A percentile compares a stretch with the other conserved stretches of the same genome.
Conservation (phyloP, 2,113 vertebrate genomes). For the Hylia prasina region DNA sequence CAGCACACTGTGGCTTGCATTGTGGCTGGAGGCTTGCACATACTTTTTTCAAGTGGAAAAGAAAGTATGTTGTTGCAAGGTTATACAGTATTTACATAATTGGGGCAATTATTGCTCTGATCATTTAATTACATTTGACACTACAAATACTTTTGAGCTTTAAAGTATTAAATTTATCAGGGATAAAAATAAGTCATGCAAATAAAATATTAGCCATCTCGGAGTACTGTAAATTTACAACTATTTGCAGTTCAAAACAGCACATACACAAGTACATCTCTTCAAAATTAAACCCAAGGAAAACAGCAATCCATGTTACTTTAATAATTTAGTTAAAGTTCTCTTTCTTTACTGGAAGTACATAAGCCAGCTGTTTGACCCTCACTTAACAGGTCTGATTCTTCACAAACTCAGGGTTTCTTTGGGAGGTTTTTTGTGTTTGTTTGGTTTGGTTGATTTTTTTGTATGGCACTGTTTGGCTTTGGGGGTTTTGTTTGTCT, state of each 20-base stretch:
- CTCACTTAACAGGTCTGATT: background rate
- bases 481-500: background rate
- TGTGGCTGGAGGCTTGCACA: background rate
- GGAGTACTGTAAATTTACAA: background rate
- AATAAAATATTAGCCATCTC: background rate
- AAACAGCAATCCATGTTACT: background rate
- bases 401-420: background rate
- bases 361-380: background rate
- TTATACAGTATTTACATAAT: constrained; percentile 4
- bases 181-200: background rate
- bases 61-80: background rate
- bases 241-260: background rate
- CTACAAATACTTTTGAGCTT: background rate
- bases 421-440: background rate
- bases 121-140: constrained; percentile 13
- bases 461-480: background rate
- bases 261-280: background rate
- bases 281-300: background rate
- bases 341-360: background rate
- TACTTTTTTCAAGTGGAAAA: background rate
- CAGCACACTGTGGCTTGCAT: background rate
- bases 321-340: background rate
- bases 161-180: background rate
- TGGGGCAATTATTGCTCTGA: constrained; percentile 11
- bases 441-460: too few species aligned